phyloP scores from a whole-genome alignment of 2,797 vertebrate species.

The Tokudaia muenninki region DNA sequence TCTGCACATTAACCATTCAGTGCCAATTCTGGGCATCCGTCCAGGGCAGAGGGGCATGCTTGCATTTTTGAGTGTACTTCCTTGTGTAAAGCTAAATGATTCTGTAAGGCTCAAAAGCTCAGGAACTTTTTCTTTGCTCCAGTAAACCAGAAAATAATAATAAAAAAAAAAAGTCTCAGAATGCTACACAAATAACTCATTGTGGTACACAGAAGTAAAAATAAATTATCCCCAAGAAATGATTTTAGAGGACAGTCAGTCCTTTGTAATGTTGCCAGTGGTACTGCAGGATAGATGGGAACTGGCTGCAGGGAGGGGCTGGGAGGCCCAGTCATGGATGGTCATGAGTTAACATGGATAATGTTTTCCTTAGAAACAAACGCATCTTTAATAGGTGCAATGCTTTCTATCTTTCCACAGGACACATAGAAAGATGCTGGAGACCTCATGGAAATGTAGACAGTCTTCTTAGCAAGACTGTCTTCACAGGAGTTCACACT shows the following conservation, averaged over 20 bases:
- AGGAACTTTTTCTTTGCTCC: slow-evolving; percentile 14
- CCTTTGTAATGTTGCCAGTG: background rate
- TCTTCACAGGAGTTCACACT: background rate
- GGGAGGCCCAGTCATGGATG: background rate
- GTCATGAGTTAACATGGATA: background rate
- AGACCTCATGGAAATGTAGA: background rate
- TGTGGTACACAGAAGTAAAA: background rate
- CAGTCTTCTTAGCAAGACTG: background rate
- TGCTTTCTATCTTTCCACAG: background rate
- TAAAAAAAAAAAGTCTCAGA: background rate
- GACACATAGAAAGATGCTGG: background rate
- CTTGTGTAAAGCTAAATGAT: background rate
- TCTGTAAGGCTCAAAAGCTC: slow-evolving; percentile 11
- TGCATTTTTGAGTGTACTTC: background rate
- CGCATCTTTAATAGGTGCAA: background rate
- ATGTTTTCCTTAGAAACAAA: background rate
- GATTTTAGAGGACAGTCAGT: slow-evolving; percentile 7
- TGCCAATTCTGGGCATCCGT: background rate
- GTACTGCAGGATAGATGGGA: background rate
- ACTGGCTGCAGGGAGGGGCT: background rate
- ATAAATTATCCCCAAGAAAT: background rate
- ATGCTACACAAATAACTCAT: background rate
- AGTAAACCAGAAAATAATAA: slow-evolving; percentile 21
- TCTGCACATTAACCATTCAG: background rate
- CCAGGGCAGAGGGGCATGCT: background rate